phyloP scores from a whole-genome alignment of 2,113 vertebrate species.

The Chaetodon auriga region DNA sequence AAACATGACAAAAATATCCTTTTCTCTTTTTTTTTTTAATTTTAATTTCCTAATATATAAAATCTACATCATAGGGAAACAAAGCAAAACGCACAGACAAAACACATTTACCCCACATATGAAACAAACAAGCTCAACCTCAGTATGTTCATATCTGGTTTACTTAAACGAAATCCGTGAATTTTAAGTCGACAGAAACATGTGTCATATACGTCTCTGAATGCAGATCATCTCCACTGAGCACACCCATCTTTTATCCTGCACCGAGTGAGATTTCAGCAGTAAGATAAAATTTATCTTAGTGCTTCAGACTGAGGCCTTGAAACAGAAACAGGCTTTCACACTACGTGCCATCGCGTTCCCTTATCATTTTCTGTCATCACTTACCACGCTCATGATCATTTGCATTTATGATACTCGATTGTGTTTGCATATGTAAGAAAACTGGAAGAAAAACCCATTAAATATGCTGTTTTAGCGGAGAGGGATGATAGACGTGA shows the following conservation, averaged over 20 bases:
- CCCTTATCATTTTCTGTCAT: not conserved
- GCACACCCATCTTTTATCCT: not conserved
- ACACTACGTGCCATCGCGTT: not conserved
- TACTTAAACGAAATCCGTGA: not conserved
- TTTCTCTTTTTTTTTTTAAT: not conserved
- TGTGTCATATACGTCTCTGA: not conserved
- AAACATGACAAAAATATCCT: not conserved
- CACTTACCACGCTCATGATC: not conserved
- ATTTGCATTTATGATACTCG: not conserved
- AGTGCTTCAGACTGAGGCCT: not conserved
- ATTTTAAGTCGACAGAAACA: not conserved
- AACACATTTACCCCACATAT: not conserved
- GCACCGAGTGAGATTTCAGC: not conserved
- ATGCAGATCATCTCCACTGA: not conserved
- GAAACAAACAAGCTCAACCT: not conserved
- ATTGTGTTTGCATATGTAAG: not conserved
- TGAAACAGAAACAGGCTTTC: not conserved
- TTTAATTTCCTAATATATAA: not conserved
- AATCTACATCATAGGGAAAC: not conserved
- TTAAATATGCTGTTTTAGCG: not conserved
- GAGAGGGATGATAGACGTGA: not conserved
- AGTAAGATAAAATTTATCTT: not conserved
- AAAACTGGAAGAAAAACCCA: not conserved
- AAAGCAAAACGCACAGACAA: not conserved
- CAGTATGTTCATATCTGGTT: not conserved